phyloP scores from a whole-genome alignment of 2,797 vertebrate genomes.

The Emys orbicularis region DNA sequence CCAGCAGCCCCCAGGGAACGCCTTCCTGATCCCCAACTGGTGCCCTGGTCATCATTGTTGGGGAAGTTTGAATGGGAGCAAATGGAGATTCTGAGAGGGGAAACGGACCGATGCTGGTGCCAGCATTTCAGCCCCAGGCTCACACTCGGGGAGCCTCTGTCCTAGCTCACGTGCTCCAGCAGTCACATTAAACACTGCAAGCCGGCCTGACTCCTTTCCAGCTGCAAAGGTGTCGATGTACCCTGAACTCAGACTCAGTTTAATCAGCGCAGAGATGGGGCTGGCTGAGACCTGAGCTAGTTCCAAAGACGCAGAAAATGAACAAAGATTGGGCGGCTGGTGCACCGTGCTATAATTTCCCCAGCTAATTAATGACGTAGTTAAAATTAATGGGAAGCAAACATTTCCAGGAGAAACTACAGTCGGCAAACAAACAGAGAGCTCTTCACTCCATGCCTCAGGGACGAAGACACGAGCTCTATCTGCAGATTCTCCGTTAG shows the following conservation, averaged over 20 bases:
- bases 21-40: neutral
- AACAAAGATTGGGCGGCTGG: neutral
- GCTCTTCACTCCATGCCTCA: neutral
- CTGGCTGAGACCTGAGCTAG: slow-evolving; percentile 5
- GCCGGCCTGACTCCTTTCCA: neutral
- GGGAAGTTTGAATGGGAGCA: neutral
- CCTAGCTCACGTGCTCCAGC: neutral
- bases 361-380: neutral
- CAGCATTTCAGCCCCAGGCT: slow-evolving; percentile 42
- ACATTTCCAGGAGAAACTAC: neutral
- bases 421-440: neutral
- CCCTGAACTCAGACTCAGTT: neutral
- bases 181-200: neutral
- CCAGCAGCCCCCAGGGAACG: neutral
- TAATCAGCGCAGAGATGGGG: slow-evolving; percentile 12
- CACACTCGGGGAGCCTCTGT: neutral
- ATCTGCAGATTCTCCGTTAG: neutral
- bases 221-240: slow-evolving; percentile 10
- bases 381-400: neutral
- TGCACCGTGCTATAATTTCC: neutral
- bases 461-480: neutral
- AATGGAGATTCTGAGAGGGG: slow-evolving; percentile 1
- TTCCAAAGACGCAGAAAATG: neutral
- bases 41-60: neutral
- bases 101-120: neutral